Evolutionary conservation across 2,113 vertebrate genomes (phyloP).

Genomic region (Myrmophylax atrothorax): DNA sequence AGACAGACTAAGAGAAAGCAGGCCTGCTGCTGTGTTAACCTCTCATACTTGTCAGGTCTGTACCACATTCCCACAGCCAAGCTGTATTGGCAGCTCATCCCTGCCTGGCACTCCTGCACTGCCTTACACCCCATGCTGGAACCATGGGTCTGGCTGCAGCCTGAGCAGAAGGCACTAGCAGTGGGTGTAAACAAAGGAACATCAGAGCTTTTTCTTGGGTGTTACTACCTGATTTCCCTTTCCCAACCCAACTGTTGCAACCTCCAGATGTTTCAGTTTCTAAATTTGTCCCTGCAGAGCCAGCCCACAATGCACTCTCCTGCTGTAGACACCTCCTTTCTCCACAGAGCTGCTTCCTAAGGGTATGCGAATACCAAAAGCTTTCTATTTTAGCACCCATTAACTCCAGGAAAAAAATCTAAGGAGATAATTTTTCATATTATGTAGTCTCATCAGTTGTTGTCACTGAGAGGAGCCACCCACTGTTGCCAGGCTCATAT

Average conservation of each 20-base stretch:
- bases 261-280: neutral
- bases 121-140: neutral
- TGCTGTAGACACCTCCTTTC: neutral
- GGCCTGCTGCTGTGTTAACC: neutral
- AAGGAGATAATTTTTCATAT: neutral
- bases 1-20: neutral
- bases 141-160: neutral
- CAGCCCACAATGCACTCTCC: neutral
- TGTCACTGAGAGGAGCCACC: neutral
- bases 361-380: neutral
- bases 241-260: neutral
- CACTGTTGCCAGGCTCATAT: neutral
- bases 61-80: neutral
- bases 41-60: neutral
- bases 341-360: neutral
- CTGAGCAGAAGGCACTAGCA: neutral
- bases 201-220: neutral
- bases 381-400: slow-evolving; percentile 11
- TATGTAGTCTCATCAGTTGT: neutral
- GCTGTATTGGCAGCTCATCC: neutral
- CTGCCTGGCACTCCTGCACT: fast-evolving
- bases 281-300: neutral
- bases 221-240: neutral
- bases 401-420: neutral
- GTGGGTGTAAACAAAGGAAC: neutral